phyloP scores from a whole-genome alignment of 2,888 invertebrate species.

The Protonemura montana region DNA sequence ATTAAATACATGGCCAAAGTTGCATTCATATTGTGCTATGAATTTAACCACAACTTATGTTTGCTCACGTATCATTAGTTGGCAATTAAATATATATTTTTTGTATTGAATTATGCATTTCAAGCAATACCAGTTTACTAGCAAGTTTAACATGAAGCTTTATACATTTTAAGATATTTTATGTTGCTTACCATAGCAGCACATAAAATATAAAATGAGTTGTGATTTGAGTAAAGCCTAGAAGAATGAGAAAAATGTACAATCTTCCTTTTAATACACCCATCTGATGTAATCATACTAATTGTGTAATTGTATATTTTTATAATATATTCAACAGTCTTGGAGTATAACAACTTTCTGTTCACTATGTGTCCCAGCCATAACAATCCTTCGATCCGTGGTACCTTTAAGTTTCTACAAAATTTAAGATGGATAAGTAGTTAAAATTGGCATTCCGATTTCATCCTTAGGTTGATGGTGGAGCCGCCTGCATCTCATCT shows the following conservation, averaged over 20 bases:
- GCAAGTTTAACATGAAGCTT: neutral
- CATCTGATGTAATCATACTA: neutral
- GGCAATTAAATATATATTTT: neutral
- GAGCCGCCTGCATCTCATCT: neutral
- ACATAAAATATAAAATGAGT: neutral
- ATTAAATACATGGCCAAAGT: neutral
- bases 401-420: no score
- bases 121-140: neutral
- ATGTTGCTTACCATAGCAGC: neutral
- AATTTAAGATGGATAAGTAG: neutral
- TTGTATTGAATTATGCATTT: neutral
- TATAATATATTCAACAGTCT: conserved; percentile 15
- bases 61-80: neutral
- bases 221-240: neutral
- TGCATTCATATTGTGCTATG: neutral
- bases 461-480: neutral
- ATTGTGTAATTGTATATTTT: conserved; percentile 32
- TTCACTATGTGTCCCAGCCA: no score
- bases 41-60: neutral
- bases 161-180: neutral
- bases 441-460: neutral
- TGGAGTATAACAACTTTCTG: neutral
- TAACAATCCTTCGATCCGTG: no score
- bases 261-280: neutral
- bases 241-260: neutral